phyloP scores from a whole-genome alignment of 2,888 invertebrate species.

The Pandemis heparana region DNA sequence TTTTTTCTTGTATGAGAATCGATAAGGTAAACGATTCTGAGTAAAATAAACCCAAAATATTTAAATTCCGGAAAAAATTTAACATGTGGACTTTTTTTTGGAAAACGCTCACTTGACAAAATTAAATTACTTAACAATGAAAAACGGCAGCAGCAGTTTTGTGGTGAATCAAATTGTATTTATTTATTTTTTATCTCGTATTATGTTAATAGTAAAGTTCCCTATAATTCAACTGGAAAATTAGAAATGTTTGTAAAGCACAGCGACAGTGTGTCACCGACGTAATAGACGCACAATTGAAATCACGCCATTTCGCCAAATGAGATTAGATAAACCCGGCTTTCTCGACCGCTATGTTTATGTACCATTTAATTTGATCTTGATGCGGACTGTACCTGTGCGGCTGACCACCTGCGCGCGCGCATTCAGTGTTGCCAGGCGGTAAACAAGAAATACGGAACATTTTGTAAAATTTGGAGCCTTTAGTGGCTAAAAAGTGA shows the following conservation, averaged over 20 bases:
- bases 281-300: slow-evolving; percentile 45
- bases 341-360: slow-evolving; percentile 40
- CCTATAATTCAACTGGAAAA: no score
- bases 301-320: slow-evolving; percentile 44
- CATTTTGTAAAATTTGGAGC: not conserved
- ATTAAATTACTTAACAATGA: no score
- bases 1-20: no score
- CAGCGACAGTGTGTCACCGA: slow-evolving; percentile 43
- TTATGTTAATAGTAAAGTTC: no score
- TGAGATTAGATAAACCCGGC: slow-evolving; percentile 42
- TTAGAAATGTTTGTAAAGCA: slow-evolving; percentile 22
- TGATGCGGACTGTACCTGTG: slow-evolving; percentile 12
- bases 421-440: not conserved
- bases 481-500: not conserved
- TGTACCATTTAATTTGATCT: slow-evolving; percentile 28
- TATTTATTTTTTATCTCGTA: no score
- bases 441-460: not conserved
- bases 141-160: no score
- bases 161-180: no score
- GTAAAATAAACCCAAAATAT: no score
- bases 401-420: slow-evolving; percentile 11
- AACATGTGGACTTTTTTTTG: no score
- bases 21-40: no score
- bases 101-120: no score
- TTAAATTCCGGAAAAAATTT: no score